Percentiles rank a stretch among this genome's conserved stretches.
Evolutionary conservation across 2,113 vertebrate species (phyloP).

Genomic region (Ciconia maguari): DNA sequence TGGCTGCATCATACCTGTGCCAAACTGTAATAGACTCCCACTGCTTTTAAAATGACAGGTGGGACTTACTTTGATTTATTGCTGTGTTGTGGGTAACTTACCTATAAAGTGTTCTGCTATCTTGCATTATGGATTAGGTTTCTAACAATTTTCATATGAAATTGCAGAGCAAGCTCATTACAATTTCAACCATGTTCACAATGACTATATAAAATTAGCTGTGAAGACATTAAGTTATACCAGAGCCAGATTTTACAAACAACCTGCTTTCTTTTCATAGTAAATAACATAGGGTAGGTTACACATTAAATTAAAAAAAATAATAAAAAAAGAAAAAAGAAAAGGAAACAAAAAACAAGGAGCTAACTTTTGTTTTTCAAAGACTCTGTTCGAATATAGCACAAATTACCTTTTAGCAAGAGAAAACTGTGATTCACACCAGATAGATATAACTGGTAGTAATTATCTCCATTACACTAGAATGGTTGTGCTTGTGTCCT

Average conservation of each 20-base stretch:
- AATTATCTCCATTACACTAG: background rate
- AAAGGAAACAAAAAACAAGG: background rate
- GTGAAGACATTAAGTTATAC: background rate
- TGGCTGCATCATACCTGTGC: conserved; percentile 12
- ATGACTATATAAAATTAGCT: background rate
- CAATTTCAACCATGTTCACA: background rate
- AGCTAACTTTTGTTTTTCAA: background rate
- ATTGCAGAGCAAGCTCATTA: conserved; percentile 16
- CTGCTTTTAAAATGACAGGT: conserved; percentile 2
- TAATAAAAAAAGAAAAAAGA: background rate
- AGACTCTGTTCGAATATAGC: background rate
- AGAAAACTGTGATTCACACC: background rate
- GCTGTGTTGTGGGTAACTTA: conserved; percentile 29
- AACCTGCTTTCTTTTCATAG: background rate
- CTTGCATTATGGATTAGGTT: conserved; percentile 18
- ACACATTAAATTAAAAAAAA: background rate
- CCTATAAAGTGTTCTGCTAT: conserved; percentile 27
- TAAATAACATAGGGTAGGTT: background rate
- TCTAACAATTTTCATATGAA: conserved; percentile 22
- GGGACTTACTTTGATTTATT: background rate
- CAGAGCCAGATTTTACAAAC: background rate
- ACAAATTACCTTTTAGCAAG: background rate
- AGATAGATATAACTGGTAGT: background rate
- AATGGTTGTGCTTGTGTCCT: background rate
- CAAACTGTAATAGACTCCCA: conserved; percentile 26